Evolutionary conservation across 2,888 invertebrate genomes (phyloP), one percentile per base, ranked within the genome.

Genomic region (Cheilosia scutellata): DNA sequence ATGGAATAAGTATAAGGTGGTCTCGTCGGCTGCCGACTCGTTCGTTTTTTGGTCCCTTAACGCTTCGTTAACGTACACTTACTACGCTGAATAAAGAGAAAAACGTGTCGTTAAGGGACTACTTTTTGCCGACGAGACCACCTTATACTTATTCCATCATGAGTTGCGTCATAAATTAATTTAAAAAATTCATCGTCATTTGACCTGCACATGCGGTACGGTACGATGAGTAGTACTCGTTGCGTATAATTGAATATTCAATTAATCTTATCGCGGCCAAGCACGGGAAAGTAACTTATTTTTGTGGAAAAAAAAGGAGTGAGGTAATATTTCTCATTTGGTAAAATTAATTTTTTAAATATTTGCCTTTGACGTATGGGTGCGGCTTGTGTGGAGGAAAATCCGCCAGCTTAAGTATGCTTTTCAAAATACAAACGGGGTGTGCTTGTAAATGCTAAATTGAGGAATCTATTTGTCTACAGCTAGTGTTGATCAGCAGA

Each of bases 121-220:
- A n/a, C n/a, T n/a, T n/a, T n/a, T n/a, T n/a, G n/a, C n/a, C n/a
- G n/a, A n/a, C n/a, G n/a, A n/a, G n/a, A n/a, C n/a, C n/a, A n/a
- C n/a, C n/a, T n/a, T n/a, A n/a, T n/a, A n/a, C n/a, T n/a, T n/a
- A n/a, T n/a, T n/a, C n/a, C n/a, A n/a, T n/a, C n/a, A n/a, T n/a
- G n/a, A 20, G 47, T 33, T 47, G 44, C 47, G 47, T 63, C 63
- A 63, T 63, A 63, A 31, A 44, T 60, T 42, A 60, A 60, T 60
- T 20, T 60, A 60, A 27, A 31, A 31, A 47, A 33, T 29, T 16
- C 33, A 33, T 31, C 44, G 47, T 63, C 63, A 63, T 11, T 47
- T 63, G 33, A 47, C 47, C 63, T 20, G 20, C 47, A 55, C 55
- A 55, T 33, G 13, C 53, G 16, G 31, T 33, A 29, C 29, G 29